Evolutionary conservation across 2,113 vertebrate genomes (phyloP), one percentile per base, ranked within the genome.

Genomic region (Candoia aspera): DNA sequence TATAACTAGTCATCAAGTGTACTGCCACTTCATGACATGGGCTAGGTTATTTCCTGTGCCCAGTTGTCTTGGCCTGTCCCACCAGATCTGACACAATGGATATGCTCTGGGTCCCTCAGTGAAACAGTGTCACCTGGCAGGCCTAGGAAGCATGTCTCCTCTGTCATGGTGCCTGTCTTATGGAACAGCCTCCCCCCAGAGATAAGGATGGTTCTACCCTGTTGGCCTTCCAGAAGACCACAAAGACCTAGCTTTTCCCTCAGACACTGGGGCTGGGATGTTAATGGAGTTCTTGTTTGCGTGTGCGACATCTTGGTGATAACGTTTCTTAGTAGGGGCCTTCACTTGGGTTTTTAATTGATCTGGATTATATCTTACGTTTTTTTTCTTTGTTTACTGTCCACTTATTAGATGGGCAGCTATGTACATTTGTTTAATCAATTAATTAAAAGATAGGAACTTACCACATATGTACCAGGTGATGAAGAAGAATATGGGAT

Each of bases 401-500:
- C 68, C n/a, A 37, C 17, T 79, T 17, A 79, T 42, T 21, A 79
- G 17, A 79, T 79, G 33, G n/a, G 8, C 2, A 8, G 17, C 73
- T 8, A 79, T 0, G 17, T 3, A 42, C 2, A 21, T 42, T 79
- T 79, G 33, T 79, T 79, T 42, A 42, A 21, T 33, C 2, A 1
- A 2, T 42, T 2, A 11, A 73, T 53, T 60, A 84, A 60, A n/a
- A 68, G 54, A 73, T 13, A 59, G 73, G 91, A 87, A 97, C 99
- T 98, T 97, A 99, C 99, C 98, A 99, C 99, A 0, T 99, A 99
- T 97, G 99, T 99, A 95, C 99, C 99, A 94, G 99, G 99, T 92
- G 99, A 99, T 86, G 99, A 99, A 95, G 99, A 99, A 94, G 99
- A 99, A 92, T 99, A 99, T 96, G 99, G 98, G 98, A 99, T 99